Evolutionary conservation across 2,113 vertebrate genomes (phyloP), one percentile per base, ranked within the genome.

Genomic region (human (Homo sapiens)): DNA sequence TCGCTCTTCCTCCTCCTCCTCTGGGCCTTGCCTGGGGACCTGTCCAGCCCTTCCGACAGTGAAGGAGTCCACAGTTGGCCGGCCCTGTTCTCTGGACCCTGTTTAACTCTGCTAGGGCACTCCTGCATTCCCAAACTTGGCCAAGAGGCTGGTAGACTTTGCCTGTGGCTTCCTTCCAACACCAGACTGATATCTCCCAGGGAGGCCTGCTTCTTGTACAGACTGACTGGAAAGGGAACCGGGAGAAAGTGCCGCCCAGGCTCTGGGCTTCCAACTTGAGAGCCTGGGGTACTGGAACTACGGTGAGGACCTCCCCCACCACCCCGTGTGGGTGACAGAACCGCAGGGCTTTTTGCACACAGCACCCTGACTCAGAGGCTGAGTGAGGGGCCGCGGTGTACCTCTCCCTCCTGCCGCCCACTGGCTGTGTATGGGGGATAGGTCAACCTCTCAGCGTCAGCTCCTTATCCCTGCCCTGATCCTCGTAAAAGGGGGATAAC

Each of bases 391-490:
- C 35, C 14, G 0, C 7, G n/a, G 35, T 35, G 45, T 6, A 9
- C 7, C 32, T 8, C 55, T 48, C 66, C 32, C 13, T 38, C 14
- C 20, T 68, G 70, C 68, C 1, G 1, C 6, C 40, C 7, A 20
- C 70, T 12, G 30, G 78, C 55, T 81, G 2, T 30, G 18, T 43
- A 25, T 0, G 1, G 0, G 18, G 38, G 80, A 7, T 30, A 72
- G 6, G 6, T 3, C 11, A 23, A 30, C 30, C 55, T 61, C 40
- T 82, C 16, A 25, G n/a, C 0, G 0, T 6, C 27, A 9, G 9
- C 17, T 32, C 57, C 13, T 61, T 22, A 68, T 23, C 6, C 35
- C 70, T 22, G 22, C 20, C 35, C 38, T 57, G 8, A 5, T 27
- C 7, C 25, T 9, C 0, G 0, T 32, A 38, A 23, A 43, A 12